These are phyloP conservation scores for Spinus olivaceus DNA, from an alignment of 2,797 vertebrate species.

Conservation along the genomic window DNA sequence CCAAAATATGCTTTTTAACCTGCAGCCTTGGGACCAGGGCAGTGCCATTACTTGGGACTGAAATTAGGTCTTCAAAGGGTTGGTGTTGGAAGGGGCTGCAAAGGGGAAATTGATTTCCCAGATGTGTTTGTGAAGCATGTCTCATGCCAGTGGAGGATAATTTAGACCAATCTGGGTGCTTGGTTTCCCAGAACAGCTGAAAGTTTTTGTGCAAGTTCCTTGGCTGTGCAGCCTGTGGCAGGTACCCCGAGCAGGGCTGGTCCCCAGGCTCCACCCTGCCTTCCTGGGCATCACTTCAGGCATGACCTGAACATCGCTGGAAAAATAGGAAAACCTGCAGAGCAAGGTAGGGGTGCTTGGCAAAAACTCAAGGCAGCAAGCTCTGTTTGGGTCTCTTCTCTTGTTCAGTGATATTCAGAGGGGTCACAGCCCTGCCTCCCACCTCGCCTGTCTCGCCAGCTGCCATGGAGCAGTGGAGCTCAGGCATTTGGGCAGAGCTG, in stretches of 20 bases:
- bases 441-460: fast-evolving
- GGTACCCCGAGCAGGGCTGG: background rate
- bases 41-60: background rate
- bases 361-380: background rate
- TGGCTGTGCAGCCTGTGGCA: background rate
- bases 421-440: background rate
- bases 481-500: background rate
- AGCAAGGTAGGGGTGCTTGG: background rate
- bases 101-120: background rate
- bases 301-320: background rate
- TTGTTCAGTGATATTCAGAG: background rate
- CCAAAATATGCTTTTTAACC: background rate
- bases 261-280: background rate
- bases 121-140: background rate
- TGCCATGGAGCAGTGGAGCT: background rate
- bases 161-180: background rate
- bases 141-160: background rate
- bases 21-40: background rate
- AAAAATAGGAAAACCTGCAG: slow-evolving; percentile 8
- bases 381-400: background rate
- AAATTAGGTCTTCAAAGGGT: background rate
- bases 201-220: background rate
- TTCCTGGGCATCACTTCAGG: background rate
- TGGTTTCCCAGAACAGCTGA: background rate
- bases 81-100: background rate